Evolutionary conservation across 2,888 invertebrate genomes (phyloP), one percentile per base, ranked within the genome.

Genomic region (Andrena fulva): DNA sequence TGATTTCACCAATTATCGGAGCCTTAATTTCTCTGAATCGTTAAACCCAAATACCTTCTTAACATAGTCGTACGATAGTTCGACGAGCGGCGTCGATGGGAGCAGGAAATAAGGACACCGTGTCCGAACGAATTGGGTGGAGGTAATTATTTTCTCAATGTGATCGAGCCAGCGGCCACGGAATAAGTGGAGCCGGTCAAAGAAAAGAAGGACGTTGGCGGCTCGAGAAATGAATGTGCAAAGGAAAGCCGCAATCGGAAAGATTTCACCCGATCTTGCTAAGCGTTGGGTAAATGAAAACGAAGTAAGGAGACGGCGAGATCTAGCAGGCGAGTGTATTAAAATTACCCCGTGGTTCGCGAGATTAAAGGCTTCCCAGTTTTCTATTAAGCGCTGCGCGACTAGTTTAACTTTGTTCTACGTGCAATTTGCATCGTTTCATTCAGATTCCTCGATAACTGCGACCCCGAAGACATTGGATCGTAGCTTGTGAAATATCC

Each of bases 1-100:
- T 63, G 71, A 63, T 71, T 71, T 71, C 71, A 62, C 71, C 71
- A 63, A 71, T 62, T 71, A 71, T 62, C 62, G 33, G 24, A 52
- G 60, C 62, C 33, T 50, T 71, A 63, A 71, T 71, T 71, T 52
- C 60, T 24, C 24, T 24, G 29, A 71, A 62, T 71, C 62, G 62
- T 62, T 71, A 62, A 71, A 52, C 24, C 50, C 62, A 63, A 71
- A 52, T 62, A 24, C 31, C 50, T 33, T 24, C 24, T 71, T 62
- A 52, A 31, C 62, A 31, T 52, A 10, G 50, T 62, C 5, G 33
- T 31, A 71, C 62, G 3, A 2, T 12, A 24, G 7, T 29, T 31
- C 27, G n/a, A 16, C 27, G 42, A 48, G 29, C 12, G n/a, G n/a
- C n/a, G 6, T 2, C 50, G 10, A 33, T 29, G 35, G 50, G 16